phyloP scores from a whole-genome alignment of 2,888 invertebrate species.

The Thera britannica region DNA sequence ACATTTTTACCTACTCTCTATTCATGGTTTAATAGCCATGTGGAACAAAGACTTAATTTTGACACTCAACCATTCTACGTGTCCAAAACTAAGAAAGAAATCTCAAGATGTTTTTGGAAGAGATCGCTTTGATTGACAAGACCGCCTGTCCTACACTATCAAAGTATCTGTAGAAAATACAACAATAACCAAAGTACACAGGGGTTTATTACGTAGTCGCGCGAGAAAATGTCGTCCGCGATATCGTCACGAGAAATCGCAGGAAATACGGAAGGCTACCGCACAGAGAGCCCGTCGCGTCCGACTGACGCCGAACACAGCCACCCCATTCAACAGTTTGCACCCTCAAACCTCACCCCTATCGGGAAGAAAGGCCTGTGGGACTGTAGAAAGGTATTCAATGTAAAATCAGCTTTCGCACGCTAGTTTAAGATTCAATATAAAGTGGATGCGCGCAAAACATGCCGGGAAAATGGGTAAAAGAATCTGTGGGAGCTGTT shows the following conservation, averaged over 20 bases:
- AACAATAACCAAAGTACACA: neutral
- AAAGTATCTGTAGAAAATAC: neutral
- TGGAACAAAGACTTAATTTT: too few relatives aligned
- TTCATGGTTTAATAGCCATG: too few relatives aligned
- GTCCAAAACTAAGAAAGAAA: neutral
- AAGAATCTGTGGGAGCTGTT: neutral
- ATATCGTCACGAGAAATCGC: constrained; percentile 36
- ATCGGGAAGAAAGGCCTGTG: constrained; percentile 33
- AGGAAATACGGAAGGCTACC: constrained; percentile 29
- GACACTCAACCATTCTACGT: too few relatives aligned
- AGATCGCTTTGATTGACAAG: constrained; percentile 2
- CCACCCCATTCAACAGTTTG: constrained; percentile 82
- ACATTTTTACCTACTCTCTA: too few relatives aligned
- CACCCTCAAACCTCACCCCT: constrained; percentile 73
- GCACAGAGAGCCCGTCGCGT: constrained; percentile 64
- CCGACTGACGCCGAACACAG: constrained; percentile 73
- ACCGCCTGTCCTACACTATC: neutral
- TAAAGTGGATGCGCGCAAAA: neutral
- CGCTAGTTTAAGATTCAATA: neutral
- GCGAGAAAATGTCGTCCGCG: constrained; percentile 43
- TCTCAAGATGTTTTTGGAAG: neutral
- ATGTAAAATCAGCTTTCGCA: constrained; percentile 5
- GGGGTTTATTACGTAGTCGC: constrained; percentile 32
- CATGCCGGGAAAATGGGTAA: neutral
- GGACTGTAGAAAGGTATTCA: constrained; percentile 26